Evolutionary conservation across 2,113 vertebrate species (phyloP), one percentile per base, ranked within the genome.

Genomic region (Hyperoodon ampullatus): DNA sequence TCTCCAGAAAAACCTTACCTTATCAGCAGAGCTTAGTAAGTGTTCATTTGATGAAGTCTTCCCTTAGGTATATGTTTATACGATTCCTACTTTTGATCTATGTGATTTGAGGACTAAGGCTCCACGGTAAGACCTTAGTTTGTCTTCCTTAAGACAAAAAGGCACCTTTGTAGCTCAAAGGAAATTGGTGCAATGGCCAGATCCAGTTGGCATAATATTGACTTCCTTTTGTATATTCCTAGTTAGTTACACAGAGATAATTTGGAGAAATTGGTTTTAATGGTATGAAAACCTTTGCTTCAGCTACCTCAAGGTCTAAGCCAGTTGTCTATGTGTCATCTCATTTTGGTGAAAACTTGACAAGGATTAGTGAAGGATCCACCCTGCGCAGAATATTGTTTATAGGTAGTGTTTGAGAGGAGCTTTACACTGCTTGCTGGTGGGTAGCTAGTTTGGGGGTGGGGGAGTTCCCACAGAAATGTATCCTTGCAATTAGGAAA

Each of bases 181-280:
- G 19, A 8, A 78, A 77, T 14, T n/a, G 8, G 8, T 8, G 0
- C 55, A 21, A n/a, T 50, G 15, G 14, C 30, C 50, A 85, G 28
- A 68, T 71, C 14, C 50, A 90, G 4, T 15, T 81, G 53, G 35
- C 26, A n/a, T 61, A 33, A 85, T 78, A 81, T 26, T 88, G 44
- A 71, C 18, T 95, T 77, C 13, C 24, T 93, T 93, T 80, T 47
- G 3, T 80, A n/a, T 28, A 80, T 2, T 42, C 42, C 30, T 55
- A 75, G 28, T 55, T 85, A 77, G 44, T 85, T 65, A 86, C 13
- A 42, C 6, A 90, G 28, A 88, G 10, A 71, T 78, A 39, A 95
- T 89, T 74, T 92, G 35, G 12, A 89, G n/a, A 91, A 93, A 97
- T 18, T 63, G 6, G 7, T 74, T 88, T 96, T 84, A 89, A 53